A percentile compares a stretch with the other conserved stretches of the same genome.
Conservation (phyloP, 2,888 invertebrate genomes). For the Drosophila nigritarsus region DNA sequence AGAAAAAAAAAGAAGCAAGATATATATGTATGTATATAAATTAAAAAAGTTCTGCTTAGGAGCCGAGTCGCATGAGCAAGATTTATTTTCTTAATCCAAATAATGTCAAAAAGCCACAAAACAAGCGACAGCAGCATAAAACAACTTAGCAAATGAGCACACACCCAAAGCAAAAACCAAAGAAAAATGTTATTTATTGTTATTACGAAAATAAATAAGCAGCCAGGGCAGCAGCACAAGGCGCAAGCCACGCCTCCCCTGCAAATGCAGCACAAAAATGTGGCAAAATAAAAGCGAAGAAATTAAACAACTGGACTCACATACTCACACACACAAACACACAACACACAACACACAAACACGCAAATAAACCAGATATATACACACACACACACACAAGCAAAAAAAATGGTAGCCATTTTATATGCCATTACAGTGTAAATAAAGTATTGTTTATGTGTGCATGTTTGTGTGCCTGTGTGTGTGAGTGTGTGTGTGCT, state of each 20-base stretch:
- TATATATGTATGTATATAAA: constrained; percentile 3
- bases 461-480: constrained; percentile 15
- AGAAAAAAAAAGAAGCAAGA: neutral
- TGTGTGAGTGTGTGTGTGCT: neutral
- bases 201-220: constrained; percentile 80
- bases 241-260: constrained; percentile 32
- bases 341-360: constrained; percentile 11
- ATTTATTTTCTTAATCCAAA: constrained; percentile 79
- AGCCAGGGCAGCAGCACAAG: constrained; percentile 48
- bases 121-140: constrained; percentile 79
- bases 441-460: constrained; percentile 75
- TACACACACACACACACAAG: constrained; percentile 5
- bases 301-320: constrained; percentile 75
- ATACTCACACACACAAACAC: constrained; percentile 8
- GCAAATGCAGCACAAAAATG: constrained; percentile 66
- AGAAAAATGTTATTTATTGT: constrained; percentile 80
- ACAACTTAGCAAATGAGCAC: constrained; percentile 76
- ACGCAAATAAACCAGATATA: constrained; percentile 6
- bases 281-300: constrained; percentile 75
- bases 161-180: constrained; percentile 44
- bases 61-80: constrained; percentile 44
- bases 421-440: constrained; percentile 79
- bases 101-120: constrained; percentile 80
- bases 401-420: constrained; percentile 63
- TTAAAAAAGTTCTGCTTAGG: constrained; percentile 45